phyloP scores from a whole-genome alignment of 2,113 vertebrate genomes.

The Pomatorhinus ruficollis region DNA sequence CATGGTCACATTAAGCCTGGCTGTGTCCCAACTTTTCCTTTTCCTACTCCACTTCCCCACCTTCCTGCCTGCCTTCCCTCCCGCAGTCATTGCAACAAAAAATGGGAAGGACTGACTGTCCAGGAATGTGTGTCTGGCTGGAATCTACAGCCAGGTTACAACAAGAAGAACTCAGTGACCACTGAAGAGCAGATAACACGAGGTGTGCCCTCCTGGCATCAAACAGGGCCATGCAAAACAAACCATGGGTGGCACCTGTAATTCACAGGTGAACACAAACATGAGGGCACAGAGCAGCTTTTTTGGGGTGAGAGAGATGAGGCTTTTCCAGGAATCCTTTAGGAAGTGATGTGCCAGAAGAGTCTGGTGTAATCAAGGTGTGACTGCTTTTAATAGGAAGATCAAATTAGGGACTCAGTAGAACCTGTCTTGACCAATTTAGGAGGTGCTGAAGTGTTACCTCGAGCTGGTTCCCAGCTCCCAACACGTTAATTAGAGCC shows the following conservation, averaged over 20 bases:
- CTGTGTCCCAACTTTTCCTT: background rate
- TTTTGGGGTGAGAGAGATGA: background rate
- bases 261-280: background rate
- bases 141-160: background rate
- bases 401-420: background rate
- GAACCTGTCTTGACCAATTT: background rate
- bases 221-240: background rate
- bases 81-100: background rate
- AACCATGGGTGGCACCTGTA: background rate
- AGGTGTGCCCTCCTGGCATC: background rate
- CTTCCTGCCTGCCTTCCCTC: background rate
- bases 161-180: background rate
- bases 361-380: background rate
- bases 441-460: background rate
- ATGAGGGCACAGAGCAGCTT: background rate
- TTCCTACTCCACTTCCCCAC: background rate
- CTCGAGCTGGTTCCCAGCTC: background rate
- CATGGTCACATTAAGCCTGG: background rate
- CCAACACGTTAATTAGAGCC: background rate
- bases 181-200: accelerated
- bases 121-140: background rate
- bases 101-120: background rate
- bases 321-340: background rate
- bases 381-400: conserved; percentile 8
- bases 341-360: background rate